phyloP scores from a whole-genome alignment of 2,113 vertebrate genomes.

The pig (Sus scrofa) region DNA sequence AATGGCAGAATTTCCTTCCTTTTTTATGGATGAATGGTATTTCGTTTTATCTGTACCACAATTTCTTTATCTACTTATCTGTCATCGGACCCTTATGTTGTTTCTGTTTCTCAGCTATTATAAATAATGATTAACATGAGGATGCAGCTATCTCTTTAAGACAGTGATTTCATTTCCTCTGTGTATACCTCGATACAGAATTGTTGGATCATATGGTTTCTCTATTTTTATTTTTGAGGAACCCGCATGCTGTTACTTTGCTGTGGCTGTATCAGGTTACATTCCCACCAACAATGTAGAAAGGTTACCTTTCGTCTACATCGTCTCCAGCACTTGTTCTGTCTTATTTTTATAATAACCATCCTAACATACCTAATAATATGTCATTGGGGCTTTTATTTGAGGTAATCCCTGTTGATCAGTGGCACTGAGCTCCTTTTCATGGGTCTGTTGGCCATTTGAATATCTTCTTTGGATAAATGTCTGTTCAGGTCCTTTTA shows the following conservation, averaged over 20 bases:
- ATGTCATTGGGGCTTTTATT: background rate
- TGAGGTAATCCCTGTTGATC: background rate
- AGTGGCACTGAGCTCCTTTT: background rate
- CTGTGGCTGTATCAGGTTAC: background rate
- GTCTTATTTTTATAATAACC: background rate
- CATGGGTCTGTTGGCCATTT: background rate
- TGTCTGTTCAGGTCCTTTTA: background rate
- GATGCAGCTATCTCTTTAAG: background rate
- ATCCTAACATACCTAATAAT: background rate
- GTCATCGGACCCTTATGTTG: background rate
- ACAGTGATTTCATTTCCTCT: background rate
- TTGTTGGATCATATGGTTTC: background rate
- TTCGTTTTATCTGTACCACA: background rate
- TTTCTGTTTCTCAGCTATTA: background rate
- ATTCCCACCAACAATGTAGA: background rate
- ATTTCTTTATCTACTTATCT: background rate
- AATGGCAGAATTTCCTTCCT: constrained; percentile 7
- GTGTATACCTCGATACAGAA: background rate
- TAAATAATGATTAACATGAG: background rate
- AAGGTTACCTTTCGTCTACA: background rate
- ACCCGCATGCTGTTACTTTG: background rate
- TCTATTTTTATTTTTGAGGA: background rate
- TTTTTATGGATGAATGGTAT: background rate
- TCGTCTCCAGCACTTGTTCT: background rate
- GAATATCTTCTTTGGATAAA: background rate